These are phyloP conservation scores for Hylaeus anthracinus DNA, from an alignment of 1,140 invertebrate species.

Conservation along the genomic window DNA sequence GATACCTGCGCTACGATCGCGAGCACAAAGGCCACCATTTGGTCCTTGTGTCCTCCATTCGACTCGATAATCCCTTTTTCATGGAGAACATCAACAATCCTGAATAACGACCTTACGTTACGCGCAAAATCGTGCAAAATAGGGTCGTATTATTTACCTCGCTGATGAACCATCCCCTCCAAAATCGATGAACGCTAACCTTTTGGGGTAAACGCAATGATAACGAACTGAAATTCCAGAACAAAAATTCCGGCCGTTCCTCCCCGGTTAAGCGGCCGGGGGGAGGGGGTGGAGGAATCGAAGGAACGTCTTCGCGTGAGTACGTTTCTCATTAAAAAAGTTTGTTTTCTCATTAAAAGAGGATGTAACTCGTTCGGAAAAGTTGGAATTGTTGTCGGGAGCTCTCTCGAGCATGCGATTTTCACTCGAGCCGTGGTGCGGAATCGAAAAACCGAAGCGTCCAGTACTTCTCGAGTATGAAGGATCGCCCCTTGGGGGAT, in stretches of 20 bases:
- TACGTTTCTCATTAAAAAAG: constrained; percentile 47
- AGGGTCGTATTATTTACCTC: background rate
- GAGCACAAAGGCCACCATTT: background rate
- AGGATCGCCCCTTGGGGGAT: constrained; percentile 43
- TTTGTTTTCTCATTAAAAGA: constrained; percentile 45
- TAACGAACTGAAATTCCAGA: constrained; percentile 24
- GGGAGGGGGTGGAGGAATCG: background rate
- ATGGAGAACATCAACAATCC: background rate
- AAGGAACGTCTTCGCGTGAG: constrained; percentile 11
- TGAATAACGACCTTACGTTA: background rate
- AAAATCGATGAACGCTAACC: background rate
- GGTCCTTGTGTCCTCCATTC: background rate
- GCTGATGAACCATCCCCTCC: background rate
- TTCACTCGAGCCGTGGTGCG: background rate
- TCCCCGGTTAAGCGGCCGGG: too few species aligned
- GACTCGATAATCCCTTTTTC: background rate
- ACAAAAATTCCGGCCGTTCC: constrained; percentile 15
- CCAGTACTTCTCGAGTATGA: constrained; percentile 51
- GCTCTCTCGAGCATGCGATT: constrained; percentile 13
- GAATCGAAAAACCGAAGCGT: constrained; percentile 38
- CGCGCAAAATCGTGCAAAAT: background rate
- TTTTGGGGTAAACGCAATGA: background rate
- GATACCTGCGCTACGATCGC: too few species aligned
- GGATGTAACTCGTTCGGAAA: constrained; percentile 43
- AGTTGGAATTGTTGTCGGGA: constrained; percentile 40